phyloP scores from a whole-genome alignment of 1,140 invertebrate species.

The Calycopis cecrops region DNA sequence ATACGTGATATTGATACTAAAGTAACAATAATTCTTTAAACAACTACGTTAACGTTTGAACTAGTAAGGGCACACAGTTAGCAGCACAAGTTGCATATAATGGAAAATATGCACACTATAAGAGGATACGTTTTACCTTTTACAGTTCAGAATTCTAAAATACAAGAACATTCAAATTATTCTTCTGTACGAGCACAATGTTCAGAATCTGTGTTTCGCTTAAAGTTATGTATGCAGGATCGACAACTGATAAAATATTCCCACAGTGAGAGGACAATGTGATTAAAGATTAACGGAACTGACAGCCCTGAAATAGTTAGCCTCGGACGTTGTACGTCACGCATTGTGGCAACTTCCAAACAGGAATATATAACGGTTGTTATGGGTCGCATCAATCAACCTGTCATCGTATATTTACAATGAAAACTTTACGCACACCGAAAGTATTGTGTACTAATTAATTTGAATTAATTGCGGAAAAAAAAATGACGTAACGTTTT shows the following conservation, averaged over 20 bases:
- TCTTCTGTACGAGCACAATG: neutral
- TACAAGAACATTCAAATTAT: no score
- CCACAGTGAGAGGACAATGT: conserved; percentile 34
- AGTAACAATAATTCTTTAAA: no score
- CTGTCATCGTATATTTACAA: conserved; percentile 56
- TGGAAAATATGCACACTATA: no score
- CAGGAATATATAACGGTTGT: conserved; percentile 50
- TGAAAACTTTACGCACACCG: conserved; percentile 40
- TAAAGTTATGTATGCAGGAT: conserved; percentile 7
- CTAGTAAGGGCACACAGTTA: no score
- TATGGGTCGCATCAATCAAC: conserved; percentile 59
- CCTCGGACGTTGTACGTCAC: conserved; percentile 49
- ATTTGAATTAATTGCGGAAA: neutral
- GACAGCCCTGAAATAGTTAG: conserved; percentile 52
- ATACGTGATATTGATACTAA: no score
- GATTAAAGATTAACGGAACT: conserved; percentile 49
- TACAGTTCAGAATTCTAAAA: neutral
- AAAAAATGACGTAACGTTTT: no score
- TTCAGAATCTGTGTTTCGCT: neutral
- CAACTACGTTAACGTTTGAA: no score
- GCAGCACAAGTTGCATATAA: no score
- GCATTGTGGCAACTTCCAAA: conserved; percentile 34
- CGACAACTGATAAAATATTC: conserved; percentile 17
- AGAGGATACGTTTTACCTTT: no score
- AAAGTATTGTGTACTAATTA: conserved; percentile 12